These are phyloP conservation scores for Microtus richardsoni DNA, from an alignment of 2,113 vertebrate species.

Conservation along the genomic window DNA sequence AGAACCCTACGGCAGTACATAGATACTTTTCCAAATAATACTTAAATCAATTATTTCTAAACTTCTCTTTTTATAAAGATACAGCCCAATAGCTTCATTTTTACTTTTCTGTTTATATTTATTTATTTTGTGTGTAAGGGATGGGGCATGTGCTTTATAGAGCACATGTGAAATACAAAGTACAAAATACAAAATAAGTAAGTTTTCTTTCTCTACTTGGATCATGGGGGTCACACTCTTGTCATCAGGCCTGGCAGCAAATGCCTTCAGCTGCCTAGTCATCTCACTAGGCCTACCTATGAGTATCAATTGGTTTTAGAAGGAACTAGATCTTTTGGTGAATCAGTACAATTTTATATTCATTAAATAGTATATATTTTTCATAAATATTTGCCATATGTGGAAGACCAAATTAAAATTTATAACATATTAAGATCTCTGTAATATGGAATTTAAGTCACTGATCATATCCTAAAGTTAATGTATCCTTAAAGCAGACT, in stretches of 20 bases:
- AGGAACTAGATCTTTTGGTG: conserved; percentile 13
- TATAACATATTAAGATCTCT: neutral
- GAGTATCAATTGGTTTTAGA: neutral
- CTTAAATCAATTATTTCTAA: neutral
- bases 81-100: neutral
- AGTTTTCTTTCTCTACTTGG: neutral
- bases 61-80: conserved; percentile 32
- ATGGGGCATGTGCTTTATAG: neutral
- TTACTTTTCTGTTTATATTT: neutral
- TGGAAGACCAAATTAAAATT: conserved; percentile 38
- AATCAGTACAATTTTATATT: conserved; percentile 16
- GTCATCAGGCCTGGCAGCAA: neutral
- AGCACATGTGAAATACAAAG: neutral
- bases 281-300: neutral
- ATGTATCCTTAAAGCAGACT: neutral
- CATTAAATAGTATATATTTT: neutral
- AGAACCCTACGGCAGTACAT: neutral
- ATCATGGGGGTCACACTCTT: neutral
- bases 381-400: neutral
- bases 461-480: neutral
- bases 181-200: too few species aligned
- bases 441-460: neutral
- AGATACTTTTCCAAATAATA: neutral
- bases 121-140: neutral
- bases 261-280: neutral